These are phyloP conservation scores for Coenonympha glycerion DNA, from an alignment of 2,888 invertebrate species.

Conservation along the genomic window DNA sequence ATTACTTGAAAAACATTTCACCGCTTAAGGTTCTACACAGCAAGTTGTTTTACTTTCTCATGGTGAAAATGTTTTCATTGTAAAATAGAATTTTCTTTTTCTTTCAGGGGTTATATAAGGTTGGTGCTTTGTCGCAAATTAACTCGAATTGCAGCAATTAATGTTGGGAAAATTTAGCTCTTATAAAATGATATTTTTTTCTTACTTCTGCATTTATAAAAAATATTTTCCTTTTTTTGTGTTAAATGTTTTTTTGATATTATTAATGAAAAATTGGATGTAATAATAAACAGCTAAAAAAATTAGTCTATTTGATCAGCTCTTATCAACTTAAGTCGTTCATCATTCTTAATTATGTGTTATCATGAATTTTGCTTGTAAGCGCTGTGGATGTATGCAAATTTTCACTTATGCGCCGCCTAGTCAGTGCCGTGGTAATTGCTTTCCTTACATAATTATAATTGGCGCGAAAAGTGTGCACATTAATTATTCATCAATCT, in stretches of 20 bases:
- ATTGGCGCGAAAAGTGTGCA: slow-evolving; percentile 65
- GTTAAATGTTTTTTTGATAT: no score
- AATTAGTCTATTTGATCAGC: background rate
- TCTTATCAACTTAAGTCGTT: slow-evolving; percentile 1
- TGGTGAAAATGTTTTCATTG: slow-evolving; percentile 20
- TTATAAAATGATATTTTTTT: background rate
- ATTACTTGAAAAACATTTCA: slow-evolving; percentile 16
- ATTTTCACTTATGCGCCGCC: slow-evolving; percentile 32
- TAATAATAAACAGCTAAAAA: background rate
- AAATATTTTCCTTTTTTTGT: no score
- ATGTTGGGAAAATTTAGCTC: slow-evolving; percentile 1
- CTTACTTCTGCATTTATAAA: background rate
- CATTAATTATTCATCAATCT: slow-evolving; percentile 72
- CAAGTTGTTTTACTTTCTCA: slow-evolving; percentile 22
- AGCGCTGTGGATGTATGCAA: slow-evolving; percentile 30
- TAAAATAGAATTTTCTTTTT: slow-evolving; percentile 15
- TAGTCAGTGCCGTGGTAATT: slow-evolving; percentile 43
- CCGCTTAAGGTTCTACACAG: slow-evolving; percentile 13
- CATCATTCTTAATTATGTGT: slow-evolving; percentile 15
- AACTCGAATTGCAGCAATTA: slow-evolving; percentile 11
- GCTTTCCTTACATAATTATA: slow-evolving; percentile 69
- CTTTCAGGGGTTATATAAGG: slow-evolving; percentile 11
- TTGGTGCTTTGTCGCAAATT: slow-evolving; percentile 7
- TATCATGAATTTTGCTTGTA: slow-evolving; percentile 14
- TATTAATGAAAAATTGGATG: no score